Base-by-base conservation (phyloP, 2,888 invertebrate species). In the Linnaemya tessellans region DNA sequence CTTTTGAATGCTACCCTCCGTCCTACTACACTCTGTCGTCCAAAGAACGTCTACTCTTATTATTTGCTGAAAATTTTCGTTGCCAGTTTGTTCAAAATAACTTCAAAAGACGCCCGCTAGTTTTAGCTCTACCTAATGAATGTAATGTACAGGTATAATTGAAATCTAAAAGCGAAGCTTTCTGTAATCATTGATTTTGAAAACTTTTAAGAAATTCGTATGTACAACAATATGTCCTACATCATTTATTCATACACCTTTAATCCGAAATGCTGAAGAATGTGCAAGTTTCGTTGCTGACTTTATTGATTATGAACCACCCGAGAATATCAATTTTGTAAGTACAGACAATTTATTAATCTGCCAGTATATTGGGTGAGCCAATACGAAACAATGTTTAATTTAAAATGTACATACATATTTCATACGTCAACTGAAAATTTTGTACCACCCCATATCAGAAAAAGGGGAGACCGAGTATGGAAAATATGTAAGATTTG, bases 171-270 rank as follows among this genome's bases (percentile, higher is more conserved):
- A 8, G 22, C 11, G 15, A 15, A 43, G 10, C 2, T n/a, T 43
- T 18, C 35, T 30, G 46, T 30, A 46, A 11, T n/a, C 11, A 25
- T 22, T 38, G 10, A 38, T 38, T 41, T n/a, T 22, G 1, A 13
- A 58, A 22, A 3, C 1, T 88, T 92, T 91, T 46, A 91, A 97
- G 97, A 98, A 98, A 95, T 96, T 98, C 94, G 97, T 98, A 54
- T 97, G 97, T 88, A 96, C 97, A 8, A 95, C 96, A 3, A 94
- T 98, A 86, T 94, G 96, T 58, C 96, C 97, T 25, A 97, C 97
- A 15, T 95, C 95, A 87, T 93, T 97, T 80, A 94, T 95, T 20
- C 96, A 94, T 92, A 93, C 94, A 10, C 95, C 95, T 88, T 93
- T 97, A 58, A 91, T 92, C 64, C 89, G 90, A n/a, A 89, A 86